Conservation (phyloP, 2,113 vertebrate species). For the Antennarius striatus region DNA sequence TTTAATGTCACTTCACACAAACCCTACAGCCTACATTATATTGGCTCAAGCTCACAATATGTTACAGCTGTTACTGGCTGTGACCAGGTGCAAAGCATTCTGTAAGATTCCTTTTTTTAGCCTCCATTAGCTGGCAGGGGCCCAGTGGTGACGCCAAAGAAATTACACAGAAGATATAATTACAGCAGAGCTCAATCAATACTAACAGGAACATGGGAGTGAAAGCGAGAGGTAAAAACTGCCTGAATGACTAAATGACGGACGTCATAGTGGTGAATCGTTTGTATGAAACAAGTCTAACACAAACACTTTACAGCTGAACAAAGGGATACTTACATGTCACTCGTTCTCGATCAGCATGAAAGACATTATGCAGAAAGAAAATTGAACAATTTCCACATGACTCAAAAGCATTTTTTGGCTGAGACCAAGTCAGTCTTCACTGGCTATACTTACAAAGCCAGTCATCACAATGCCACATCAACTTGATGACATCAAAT, state of each 20-base stretch:
- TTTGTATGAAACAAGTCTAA: constrained; percentile 37
- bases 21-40: constrained; percentile 27
- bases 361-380: constrained; percentile 15
- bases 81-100: constrained; percentile 61
- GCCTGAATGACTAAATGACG: constrained; percentile 59
- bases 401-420: not conserved
- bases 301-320: constrained; percentile 14
- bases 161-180: constrained; percentile 72
- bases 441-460: constrained; percentile 9
- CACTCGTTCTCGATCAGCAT: constrained; percentile 1
- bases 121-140: constrained; percentile 64
- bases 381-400: constrained; percentile 28
- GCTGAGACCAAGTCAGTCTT: too few species aligned
- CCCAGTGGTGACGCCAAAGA: constrained; percentile 64
- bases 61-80: constrained; percentile 37
- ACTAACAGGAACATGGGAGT: constrained; percentile 56
- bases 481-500: constrained; percentile 15
- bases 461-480: constrained; percentile 8
- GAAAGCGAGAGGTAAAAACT: constrained; percentile 46
- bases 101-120: constrained; percentile 64
- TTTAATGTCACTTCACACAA: constrained; percentile 1
- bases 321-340: constrained; percentile 25
- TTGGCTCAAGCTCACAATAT: constrained; percentile 23
- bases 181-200: constrained; percentile 72
- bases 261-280: constrained; percentile 48